Conservation (phyloP, 2,888 invertebrate species). For the Torymus tubicola region DNA sequence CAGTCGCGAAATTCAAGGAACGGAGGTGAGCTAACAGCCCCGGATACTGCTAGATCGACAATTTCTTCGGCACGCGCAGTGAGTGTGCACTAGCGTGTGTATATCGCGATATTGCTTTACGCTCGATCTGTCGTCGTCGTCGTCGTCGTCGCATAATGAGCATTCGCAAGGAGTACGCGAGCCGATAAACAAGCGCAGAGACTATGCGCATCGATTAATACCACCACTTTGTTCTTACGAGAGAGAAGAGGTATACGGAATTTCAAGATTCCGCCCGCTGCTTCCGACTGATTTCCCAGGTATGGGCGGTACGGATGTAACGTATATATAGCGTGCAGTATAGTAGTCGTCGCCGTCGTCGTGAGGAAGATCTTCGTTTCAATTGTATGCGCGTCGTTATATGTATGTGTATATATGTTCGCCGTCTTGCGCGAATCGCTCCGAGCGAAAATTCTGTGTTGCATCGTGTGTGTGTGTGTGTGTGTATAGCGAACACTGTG, state of each 20-base stretch:
- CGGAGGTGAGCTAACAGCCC: conserved; percentile 34
- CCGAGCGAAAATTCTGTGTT: no score
- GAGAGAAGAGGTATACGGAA: background rate
- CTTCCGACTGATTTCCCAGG: conserved; percentile 16
- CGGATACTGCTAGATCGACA: conserved; percentile 54
- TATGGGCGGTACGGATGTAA: no score
- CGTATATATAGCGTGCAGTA: no score
- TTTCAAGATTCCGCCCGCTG: conserved; percentile 27
- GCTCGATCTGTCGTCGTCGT: conserved; percentile 45
- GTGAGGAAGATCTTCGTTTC: no score
- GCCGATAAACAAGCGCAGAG: conserved; percentile 30
- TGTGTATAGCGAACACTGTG: no score
- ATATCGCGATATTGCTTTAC: conserved; percentile 50
- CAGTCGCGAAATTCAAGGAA: conserved; percentile 14
- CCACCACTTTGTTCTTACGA: conserved; percentile 39
- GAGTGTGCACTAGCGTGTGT: no score
- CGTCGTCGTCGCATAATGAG: conserved; percentile 45
- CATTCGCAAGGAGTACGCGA: conserved; percentile 15
- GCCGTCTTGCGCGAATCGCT: no score
- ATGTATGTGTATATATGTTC: no score
- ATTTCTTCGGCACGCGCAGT: conserved; percentile 35
- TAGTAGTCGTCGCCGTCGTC: no score
- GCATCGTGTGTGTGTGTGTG: no score
- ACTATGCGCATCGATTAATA: conserved; percentile 46
- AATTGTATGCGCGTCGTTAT: no score